phyloP scores from a whole-genome alignment of 2,797 vertebrate species.

The Artibeus jamaicensis region DNA sequence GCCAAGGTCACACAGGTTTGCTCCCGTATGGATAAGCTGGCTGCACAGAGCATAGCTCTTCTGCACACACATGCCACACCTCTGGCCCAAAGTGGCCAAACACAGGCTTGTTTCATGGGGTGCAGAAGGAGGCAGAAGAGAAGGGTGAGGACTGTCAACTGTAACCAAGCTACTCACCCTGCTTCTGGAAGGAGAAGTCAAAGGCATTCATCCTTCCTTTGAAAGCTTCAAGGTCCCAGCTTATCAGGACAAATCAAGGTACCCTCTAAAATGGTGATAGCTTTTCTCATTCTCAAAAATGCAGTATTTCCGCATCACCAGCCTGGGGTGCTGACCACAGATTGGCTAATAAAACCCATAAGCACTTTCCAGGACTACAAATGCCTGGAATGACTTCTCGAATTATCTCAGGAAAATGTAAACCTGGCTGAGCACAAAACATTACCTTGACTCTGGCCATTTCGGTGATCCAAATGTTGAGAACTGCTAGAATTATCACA shows the following conservation, averaged over 20 bases:
- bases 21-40: not conserved
- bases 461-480: constrained; percentile 86
- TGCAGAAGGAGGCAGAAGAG: not conserved
- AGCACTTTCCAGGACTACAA: not conserved
- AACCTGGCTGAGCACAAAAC: not conserved
- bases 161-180: not conserved
- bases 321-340: not conserved
- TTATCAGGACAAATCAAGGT: not conserved
- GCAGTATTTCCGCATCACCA: not conserved
- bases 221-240: not conserved
- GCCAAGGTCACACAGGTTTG: not conserved
- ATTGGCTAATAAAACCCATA: not conserved
- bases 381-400: not conserved
- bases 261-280: not conserved
- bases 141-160: not conserved
- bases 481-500: constrained; percentile 74
- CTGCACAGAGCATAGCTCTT: not conserved
- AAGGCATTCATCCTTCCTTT: not conserved
- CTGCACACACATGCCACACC: not conserved
- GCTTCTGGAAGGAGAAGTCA: not conserved
- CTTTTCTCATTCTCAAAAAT: not conserved
- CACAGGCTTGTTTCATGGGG: not conserved
- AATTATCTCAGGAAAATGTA: not conserved
- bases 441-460: constrained; percentile 91
- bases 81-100: not conserved